Evolutionary conservation across 2,113 vertebrate genomes (phyloP), one percentile per base, ranked within the genome.

Genomic region (Pterocles orientalis): DNA sequence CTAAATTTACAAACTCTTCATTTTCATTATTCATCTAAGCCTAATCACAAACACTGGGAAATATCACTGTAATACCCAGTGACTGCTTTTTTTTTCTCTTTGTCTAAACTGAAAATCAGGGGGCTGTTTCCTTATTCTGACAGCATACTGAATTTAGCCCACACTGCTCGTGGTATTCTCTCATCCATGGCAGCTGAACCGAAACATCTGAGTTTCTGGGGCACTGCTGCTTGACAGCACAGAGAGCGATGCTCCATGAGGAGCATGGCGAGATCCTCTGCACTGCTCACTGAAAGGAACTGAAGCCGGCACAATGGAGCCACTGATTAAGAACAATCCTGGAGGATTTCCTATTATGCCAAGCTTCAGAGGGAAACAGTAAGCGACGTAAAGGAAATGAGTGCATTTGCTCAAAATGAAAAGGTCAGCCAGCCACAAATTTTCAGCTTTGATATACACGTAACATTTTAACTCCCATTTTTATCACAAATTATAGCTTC

Each of bases 301-400:
- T 80, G 86, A 7, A 66, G 72, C 82, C 54, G 24, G 88, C 95
- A 96, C 94, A 94, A 47, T 69, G 91, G 91, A 97, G 94, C 94
- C 95, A 41, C 45, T 92, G 91, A 96, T 94, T 84, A 91, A 39
- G 81, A 96, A 96, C 95, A 96, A 94, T 94, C 86, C 78, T 72
- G 81, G 92, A 96, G 92, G 88, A 94, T 96, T 97, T 97, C 96
- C 96, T 96, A 41, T 94, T 50, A 7, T 92, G 94, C 91, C 26
- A 14, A 68, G 81, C 77, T 94, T 29, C 79, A 61, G 81, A 90
- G 92, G 92, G 91, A 97, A 96, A 77, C 81, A n/a, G 91, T 69
- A 50, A 94, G 93, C 89, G 54, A 77, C 31, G 81, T 86, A 95
- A 87, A 91, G 95, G 94, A 96, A 96, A 94, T 97, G 92, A 96